These are phyloP conservation scores for Fopius arisanus DNA, from an alignment of 1,140 invertebrate genomes.

Conservation along the genomic window DNA sequence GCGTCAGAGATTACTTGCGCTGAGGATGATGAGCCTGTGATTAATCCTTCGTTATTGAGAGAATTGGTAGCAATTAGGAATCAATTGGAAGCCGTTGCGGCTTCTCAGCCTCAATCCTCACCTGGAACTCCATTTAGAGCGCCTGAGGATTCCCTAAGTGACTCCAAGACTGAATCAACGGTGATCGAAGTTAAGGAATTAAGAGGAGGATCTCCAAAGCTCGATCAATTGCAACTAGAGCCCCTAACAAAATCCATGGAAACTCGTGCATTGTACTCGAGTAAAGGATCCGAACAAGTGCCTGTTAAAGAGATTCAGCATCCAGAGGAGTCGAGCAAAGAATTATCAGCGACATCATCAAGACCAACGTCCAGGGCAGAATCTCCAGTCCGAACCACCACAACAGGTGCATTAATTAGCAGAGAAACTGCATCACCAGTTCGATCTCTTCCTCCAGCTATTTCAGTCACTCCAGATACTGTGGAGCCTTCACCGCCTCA, in stretches of 20 bases:
- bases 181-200: not conserved
- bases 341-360: not conserved
- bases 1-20: constrained; percentile 68
- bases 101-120: not conserved
- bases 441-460: constrained; percentile 58
- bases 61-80: constrained; percentile 59
- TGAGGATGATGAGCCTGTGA: constrained; percentile 29
- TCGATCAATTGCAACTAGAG: constrained; percentile 26
- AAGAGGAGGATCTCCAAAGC: not conserved
- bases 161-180: not conserved
- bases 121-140: not conserved
- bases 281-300: constrained; percentile 6
- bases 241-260: constrained; percentile 20
- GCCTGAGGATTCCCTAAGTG: not conserved
- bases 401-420: constrained; percentile 8
- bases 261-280: constrained; percentile 30
- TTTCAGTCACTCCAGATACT: constrained; percentile 58
- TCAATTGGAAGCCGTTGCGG: constrained; percentile 50
- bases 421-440: constrained; percentile 59
- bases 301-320: constrained; percentile 1
- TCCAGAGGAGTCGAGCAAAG: not conserved
- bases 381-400: constrained; percentile 37
- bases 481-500: not conserved
- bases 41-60: constrained; percentile 53
- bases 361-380: constrained; percentile 46